Evolutionary conservation across 1,140 invertebrate genomes (phyloP), one percentile per base, ranked within the genome.

Genomic region (Oryzaephilus surinamensis): DNA sequence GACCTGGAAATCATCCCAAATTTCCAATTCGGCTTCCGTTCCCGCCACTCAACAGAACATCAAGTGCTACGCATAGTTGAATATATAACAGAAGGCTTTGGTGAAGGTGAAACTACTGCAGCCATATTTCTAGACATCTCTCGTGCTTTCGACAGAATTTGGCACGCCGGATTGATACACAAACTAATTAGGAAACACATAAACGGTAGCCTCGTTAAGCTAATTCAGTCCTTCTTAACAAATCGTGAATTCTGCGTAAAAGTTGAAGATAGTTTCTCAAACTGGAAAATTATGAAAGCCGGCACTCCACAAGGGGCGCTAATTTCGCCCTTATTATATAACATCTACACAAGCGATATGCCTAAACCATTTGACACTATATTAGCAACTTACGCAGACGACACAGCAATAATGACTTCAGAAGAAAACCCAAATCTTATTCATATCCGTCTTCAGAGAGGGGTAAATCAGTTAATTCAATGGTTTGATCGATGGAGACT

Each of bases 131-230:
- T 55, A 10, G 49, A 55, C 26, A 30, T 54, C n/a, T 40, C 43
- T 17, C 49, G 52, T 21, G 53, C 55, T n/a, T 57, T 55, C 28
- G 51, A 57, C 40, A 35, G 33, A 32, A 48, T 54, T 10, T 54
- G 47, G 45, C 51, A 52, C 10, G 18, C 43, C 2, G 51, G 43
- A 8, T 29, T 56, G 1, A 6, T 53, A 5, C 35, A 52, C 11
- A 55, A 55, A 43, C 27, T 51, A 6, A 26, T 38, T 12, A 21
- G 19, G 37, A 33, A 2, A 8, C 24, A 29, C 23, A 41, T 41
- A 19, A 32, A 26, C 15, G 21, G 15, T 19, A 11, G 21, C 11
- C n/a, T 54, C 1, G 26, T 46, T 10, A 8, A 40, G 2, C 26
- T 48, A 2, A 44, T 42, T 6, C 4, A 38, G 13, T 36, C 11